Evolutionary conservation across 2,797 vertebrate species (phyloP).

Genomic region (Fistularia commersonii): DNA sequence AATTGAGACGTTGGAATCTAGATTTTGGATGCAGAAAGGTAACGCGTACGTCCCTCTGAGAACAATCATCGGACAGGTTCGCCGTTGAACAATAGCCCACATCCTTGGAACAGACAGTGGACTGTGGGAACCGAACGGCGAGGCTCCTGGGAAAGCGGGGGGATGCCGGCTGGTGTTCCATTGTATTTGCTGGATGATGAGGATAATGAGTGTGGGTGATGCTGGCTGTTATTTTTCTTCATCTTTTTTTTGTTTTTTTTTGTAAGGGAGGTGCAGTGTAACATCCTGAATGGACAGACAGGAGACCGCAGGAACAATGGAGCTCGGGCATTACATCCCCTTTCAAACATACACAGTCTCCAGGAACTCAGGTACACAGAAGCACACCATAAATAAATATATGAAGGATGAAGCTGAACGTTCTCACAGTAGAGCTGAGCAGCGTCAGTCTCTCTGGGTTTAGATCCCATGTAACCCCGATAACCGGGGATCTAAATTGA

Average conservation of each 20-base stretch:
- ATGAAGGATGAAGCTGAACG: neutral
- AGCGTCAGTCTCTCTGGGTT: too few relatives aligned
- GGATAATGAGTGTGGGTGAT: slow-evolving; percentile 55
- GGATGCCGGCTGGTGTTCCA: slow-evolving; percentile 44
- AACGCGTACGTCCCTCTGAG: slow-evolving; percentile 26
- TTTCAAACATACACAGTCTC: slow-evolving; percentile 19
- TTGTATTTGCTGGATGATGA: slow-evolving; percentile 62
- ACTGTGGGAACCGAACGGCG: slow-evolving; percentile 61
- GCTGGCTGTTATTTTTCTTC: slow-evolving; percentile 31
- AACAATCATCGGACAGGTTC: slow-evolving; percentile 53
- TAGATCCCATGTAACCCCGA: too few relatives aligned
- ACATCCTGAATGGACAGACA: slow-evolving; percentile 71
- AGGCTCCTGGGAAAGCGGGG: slow-evolving; percentile 54
- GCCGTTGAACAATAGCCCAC: slow-evolving; percentile 49
- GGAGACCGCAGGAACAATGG: slow-evolving; percentile 68
- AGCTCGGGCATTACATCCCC: slow-evolving; percentile 35
- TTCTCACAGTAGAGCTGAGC: neutral
- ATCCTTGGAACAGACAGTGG: slow-evolving; percentile 38
- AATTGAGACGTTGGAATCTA: slow-evolving; percentile 1
- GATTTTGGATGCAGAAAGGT: slow-evolving; percentile 9
- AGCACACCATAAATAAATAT: slow-evolving; percentile 6
- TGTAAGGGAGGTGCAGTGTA: slow-evolving; percentile 37
- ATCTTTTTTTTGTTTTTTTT: slow-evolving; percentile 18
- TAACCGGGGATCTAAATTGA: too few relatives aligned
- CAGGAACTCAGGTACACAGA: slow-evolving; percentile 15